Base-by-base conservation (phyloP, 2,113 vertebrate species). In the Neotoma lepida region DNA sequence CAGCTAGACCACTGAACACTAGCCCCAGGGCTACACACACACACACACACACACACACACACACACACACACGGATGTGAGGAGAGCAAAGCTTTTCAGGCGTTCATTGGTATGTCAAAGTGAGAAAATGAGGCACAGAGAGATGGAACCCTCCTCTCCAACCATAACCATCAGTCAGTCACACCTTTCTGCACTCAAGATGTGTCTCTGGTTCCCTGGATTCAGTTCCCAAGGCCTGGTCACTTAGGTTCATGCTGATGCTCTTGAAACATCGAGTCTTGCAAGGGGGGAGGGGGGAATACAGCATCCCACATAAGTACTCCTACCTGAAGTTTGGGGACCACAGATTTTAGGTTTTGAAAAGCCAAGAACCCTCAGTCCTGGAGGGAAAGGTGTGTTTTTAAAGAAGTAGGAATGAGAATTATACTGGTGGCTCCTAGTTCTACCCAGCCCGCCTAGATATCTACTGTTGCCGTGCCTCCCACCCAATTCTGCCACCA, bases 31-130 rank as follows among this genome's bases (percentile, higher is more conserved):
- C 61, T 84, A n/a, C 44, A 51, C 74, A 77, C 46, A 33, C 73
- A 46, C 73, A 74, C 73, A 35, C 76, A 77, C 46, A 77, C 74
- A 77, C 74, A 77, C 74, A 78, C 76, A 78, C 76, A 78, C 46
- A 49, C 44, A 77, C 74, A 77, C 74, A 49, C 46, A 22, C 77
- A 22, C 77, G n/a, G 18, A 44, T 86, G 41, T 44, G 15, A 56
- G 7, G 1, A 1, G 58, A 18, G 49, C 33, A 63, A 41, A 74
- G 26, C 22, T 49, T 80, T 63, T 41, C 44, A 9, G n/a, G 41
- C 64, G 39, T 80, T 63, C 46, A 33, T 49, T 28, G 30, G 9
- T 74, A 28, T 64, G 39, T 90, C 88, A 58, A 76, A 88, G 68
- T 73, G 90, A 80, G 74, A 89, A 93, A 93, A 1, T 26, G 84